phyloP scores from a whole-genome alignment of 2,113 vertebrate species.

The Athene cunicularia region DNA sequence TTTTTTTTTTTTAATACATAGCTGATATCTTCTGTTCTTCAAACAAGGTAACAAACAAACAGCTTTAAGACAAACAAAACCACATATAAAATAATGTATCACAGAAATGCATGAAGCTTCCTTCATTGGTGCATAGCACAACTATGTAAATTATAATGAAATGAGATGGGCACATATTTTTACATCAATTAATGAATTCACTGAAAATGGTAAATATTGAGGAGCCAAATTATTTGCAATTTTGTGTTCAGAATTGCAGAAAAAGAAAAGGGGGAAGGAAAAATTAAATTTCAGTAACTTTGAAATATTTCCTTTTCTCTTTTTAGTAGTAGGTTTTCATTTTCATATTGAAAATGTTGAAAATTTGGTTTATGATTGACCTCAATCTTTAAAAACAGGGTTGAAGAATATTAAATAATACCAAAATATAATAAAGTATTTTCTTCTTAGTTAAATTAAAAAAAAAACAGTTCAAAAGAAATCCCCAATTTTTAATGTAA shows the following conservation, averaged over 20 bases:
- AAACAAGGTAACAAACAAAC: not conserved
- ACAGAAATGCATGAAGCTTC: not conserved
- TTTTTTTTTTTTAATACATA: too few relatives aligned
- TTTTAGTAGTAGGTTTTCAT: not conserved
- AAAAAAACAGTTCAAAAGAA: not conserved
- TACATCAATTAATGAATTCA: not conserved
- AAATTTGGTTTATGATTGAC: not conserved
- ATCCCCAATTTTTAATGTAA: rapidly evolving
- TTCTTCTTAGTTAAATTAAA: not conserved
- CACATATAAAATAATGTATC: not conserved
- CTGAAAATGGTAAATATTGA: not conserved
- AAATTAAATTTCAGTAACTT: not conserved
- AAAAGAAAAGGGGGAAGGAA: rapidly evolving
- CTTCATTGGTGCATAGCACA: not conserved
- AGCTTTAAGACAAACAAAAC: not conserved
- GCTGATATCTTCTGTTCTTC: not conserved
- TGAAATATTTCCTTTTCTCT: not conserved
- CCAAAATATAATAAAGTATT: not conserved
- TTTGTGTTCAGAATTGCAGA: not conserved
- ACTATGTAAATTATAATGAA: not conserved
- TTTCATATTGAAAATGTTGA: not conserved
- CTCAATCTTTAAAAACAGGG: not conserved
- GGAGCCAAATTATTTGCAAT: not conserved
- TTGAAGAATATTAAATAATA: not conserved
- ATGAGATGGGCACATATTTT: not conserved